Conservation (phyloP, 2,888 invertebrate genomes). For the Scaptomyza reducta region DNA sequence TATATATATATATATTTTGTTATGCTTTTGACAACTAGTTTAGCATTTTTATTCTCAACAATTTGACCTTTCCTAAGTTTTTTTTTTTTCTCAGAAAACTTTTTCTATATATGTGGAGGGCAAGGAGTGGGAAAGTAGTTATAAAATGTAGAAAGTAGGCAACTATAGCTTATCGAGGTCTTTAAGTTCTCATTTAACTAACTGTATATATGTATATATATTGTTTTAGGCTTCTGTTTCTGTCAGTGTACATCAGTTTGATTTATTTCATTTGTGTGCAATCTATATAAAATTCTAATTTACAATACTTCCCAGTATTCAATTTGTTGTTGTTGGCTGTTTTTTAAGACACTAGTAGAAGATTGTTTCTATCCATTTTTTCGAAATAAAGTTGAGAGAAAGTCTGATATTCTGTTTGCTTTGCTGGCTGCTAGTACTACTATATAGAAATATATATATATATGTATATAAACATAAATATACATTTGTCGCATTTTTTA, state of each 20-base stretch:
- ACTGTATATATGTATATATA: conserved; percentile 16
- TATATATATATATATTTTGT: not conserved
- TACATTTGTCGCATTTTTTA: conserved; percentile 37
- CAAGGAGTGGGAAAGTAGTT: conserved; percentile 14
- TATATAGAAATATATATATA: conserved; percentile 54
- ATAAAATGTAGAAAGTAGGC: conserved; percentile 35
- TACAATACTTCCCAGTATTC: conserved; percentile 71
- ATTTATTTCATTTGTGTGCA: conserved; percentile 45
- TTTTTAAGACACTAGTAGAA: conserved; percentile 70
- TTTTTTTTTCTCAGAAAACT: not conserved
- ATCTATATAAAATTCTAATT: conserved; percentile 67
- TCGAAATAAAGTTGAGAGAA: conserved; percentile 37
- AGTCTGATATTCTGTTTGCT: conserved; percentile 40
- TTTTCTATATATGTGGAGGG: conserved; percentile 2
- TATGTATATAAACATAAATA: conserved; percentile 40
- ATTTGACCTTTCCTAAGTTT: conserved; percentile 13
- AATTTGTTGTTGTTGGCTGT: conserved; percentile 44
- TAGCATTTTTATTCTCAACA: conserved; percentile 40
- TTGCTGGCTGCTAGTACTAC: conserved; percentile 49
- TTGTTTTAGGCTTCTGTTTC: conserved; percentile 57
- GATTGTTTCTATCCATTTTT: conserved; percentile 38
- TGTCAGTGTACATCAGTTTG: conserved; percentile 69
- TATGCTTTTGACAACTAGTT: conserved; percentile 48
- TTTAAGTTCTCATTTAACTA: conserved; percentile 56
- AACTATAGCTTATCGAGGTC: conserved; percentile 52